A percentile compares a stretch with the other conserved stretches of the same genome.
These are phyloP conservation scores for Microtus montanus DNA, from an alignment of 2,113 vertebrate species.

Conservation along the genomic window DNA sequence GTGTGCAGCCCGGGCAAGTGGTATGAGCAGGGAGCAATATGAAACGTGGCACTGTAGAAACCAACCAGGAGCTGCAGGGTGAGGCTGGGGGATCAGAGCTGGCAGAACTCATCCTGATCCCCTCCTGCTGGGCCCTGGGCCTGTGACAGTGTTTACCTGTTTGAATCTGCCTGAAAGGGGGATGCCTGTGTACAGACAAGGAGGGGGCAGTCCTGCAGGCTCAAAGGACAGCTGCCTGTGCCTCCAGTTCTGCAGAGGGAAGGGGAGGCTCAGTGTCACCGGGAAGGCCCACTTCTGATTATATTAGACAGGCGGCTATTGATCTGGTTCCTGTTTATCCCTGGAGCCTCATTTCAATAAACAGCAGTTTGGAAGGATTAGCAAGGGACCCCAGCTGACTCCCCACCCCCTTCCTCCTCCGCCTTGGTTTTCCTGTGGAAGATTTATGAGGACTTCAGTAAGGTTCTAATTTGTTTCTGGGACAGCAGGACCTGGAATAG, in stretches of 20 bases:
- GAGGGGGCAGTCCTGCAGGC: background rate
- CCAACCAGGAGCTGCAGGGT: background rate
- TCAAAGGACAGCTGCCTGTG: background rate
- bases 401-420: constrained; percentile 29
- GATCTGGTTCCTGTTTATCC: constrained; percentile 83
- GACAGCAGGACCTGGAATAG: constrained; percentile 29
- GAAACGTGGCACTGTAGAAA: background rate
- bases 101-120: background rate
- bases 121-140: background rate
- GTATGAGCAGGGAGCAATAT: background rate
- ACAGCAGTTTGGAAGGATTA: constrained; percentile 86
- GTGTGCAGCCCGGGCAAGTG: background rate
- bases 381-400: constrained; percentile 76
- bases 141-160: background rate
- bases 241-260: background rate
- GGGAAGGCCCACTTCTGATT: constrained; percentile 79
- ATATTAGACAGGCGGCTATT: constrained; percentile 86
- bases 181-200: background rate
- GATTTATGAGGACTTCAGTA: constrained; percentile 85
- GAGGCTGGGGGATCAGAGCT: background rate
- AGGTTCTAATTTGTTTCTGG: constrained; percentile 82
- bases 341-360: constrained; percentile 88
- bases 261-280: background rate
- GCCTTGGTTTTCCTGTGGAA: constrained; percentile 74
- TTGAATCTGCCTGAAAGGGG: background rate